phyloP scores from a whole-genome alignment of 2,797 vertebrate genomes.

The Mormyrops attenuatus region DNA sequence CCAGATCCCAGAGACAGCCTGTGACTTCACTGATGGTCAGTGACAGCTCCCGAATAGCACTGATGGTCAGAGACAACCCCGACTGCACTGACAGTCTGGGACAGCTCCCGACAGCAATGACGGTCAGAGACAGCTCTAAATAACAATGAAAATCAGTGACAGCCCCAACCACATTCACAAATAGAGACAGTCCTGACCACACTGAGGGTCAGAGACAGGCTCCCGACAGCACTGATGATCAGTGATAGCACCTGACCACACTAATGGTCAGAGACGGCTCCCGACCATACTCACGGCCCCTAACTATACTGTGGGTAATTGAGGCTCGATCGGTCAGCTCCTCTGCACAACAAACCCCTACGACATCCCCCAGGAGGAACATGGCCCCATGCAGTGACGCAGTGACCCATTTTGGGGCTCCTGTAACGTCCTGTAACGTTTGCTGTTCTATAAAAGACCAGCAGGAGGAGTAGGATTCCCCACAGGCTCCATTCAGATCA shows the following conservation, averaged over 20 bases:
- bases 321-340: not conserved
- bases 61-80: not conserved
- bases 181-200: not conserved
- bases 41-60: not conserved
- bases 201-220: not conserved
- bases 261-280: not conserved
- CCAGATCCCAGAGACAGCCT: not conserved
- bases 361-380: not conserved
- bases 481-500: not conserved
- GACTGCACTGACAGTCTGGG: not conserved
- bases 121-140: not conserved
- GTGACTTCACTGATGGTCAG: not conserved
- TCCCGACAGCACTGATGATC: not conserved
- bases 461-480: not conserved
- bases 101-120: not conserved
- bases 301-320: not conserved
- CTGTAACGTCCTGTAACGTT: not conserved
- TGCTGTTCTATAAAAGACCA: constrained; percentile 7
- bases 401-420: not conserved
- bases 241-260: not conserved
- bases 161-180: not conserved
- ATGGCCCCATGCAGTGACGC: not conserved
- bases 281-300: not conserved
- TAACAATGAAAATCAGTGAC: not conserved
- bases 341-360: not conserved